Evolutionary conservation across 2,888 invertebrate species (phyloP).

Genomic region (Pristionchus maxplancki): DNA sequence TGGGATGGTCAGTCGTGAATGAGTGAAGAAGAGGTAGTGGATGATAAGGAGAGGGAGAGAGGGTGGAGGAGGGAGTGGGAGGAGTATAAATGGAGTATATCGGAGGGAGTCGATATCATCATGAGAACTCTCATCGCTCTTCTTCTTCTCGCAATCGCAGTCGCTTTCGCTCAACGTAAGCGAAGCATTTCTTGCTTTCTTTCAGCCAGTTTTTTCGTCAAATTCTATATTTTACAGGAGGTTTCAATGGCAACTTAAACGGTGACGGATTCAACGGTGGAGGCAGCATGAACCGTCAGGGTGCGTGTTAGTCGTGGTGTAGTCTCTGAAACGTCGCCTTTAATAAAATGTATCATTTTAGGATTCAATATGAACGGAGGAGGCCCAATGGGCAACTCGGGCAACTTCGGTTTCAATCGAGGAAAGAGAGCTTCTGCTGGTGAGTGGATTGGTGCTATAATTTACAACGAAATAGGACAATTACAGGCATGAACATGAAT

Average conservation of each 20-base stretch:
- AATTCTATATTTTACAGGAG: not conserved
- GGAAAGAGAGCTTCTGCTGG: constrained; percentile 29
- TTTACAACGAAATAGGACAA: not conserved
- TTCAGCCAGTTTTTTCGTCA: not conserved
- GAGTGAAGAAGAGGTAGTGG: not conserved
- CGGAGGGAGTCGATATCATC: not conserved
- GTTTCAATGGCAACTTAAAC: not conserved
- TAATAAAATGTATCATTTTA: not conserved
- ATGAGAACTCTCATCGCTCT: not conserved
- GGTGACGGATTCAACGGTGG: not conserved
- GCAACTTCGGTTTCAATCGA: constrained; percentile 15
- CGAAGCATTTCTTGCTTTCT: no score
- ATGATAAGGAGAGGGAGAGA: not conserved
- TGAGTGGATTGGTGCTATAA: not conserved
- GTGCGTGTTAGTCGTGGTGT: not conserved
- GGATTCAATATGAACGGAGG: constrained; percentile 8
- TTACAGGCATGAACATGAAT: constrained; percentile 24
- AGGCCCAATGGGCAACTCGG: not conserved
- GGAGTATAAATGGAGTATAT: not conserved
- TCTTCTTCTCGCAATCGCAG: not conserved
- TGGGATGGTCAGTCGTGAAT: not conserved
- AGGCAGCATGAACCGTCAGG: not conserved
- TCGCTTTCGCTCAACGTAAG: not conserved
- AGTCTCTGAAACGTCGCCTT: not conserved
- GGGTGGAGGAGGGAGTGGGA: not conserved